phyloP scores from a whole-genome alignment of 2,888 invertebrate genomes.

The Choristoneura rosaceana region DNA sequence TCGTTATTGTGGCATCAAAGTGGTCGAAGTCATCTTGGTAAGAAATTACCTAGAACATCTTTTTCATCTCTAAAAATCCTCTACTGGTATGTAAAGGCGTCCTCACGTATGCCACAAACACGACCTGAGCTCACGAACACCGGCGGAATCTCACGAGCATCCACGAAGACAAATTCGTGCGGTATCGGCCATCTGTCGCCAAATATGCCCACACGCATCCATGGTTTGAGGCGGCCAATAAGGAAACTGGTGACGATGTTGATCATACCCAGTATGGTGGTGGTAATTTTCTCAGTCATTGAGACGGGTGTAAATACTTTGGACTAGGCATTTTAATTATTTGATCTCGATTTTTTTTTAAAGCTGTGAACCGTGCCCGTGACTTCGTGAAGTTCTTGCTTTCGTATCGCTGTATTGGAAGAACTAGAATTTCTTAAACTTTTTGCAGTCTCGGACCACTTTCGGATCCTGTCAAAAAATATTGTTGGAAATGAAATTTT shows the following conservation, averaged over 20 bases:
- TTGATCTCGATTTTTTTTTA: too few species aligned
- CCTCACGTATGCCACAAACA: slow-evolving; percentile 10
- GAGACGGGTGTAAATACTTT: neutral
- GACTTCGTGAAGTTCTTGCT: too few species aligned
- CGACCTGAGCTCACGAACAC: slow-evolving; percentile 12
- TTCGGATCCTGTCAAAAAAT: too few species aligned
- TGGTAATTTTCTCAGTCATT: neutral
- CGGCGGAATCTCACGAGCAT: slow-evolving; percentile 21
- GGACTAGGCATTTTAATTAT: neutral
- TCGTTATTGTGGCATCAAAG: too few species aligned
- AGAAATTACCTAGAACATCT: neutral
- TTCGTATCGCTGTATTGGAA: too few species aligned
- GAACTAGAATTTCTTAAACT: too few species aligned
- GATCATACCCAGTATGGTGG: neutral
- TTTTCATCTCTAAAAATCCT: neutral
- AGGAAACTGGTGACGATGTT: slow-evolving; percentile 19
- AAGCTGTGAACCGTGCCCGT: too few species aligned
- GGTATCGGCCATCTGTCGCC: slow-evolving; percentile 47
- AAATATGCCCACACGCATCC: slow-evolving; percentile 39
- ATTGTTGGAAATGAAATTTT: too few species aligned
- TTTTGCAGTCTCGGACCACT: too few species aligned
- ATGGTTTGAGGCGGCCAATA: slow-evolving; percentile 22
- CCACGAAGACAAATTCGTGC: slow-evolving; percentile 45
- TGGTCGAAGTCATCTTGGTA: too few species aligned
- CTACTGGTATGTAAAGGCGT: neutral